phyloP scores from a whole-genome alignment of 1,140 invertebrate species.

The Anastrepha obliqua region DNA sequence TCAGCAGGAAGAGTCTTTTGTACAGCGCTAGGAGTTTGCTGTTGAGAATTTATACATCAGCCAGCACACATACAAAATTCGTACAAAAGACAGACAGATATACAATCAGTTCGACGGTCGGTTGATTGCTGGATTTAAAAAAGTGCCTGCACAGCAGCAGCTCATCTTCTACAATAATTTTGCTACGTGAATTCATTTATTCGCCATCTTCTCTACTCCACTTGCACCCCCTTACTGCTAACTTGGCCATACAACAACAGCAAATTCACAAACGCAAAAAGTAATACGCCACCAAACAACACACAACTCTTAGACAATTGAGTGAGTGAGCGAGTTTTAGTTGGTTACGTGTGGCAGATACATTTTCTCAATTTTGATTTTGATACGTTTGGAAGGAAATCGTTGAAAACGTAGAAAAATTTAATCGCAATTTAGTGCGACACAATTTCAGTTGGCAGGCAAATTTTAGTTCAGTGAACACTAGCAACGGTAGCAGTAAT shows the following conservation, averaged over 20 bases:
- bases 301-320: neutral
- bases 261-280: neutral
- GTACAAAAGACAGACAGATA: neutral
- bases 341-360: neutral
- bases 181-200: neutral
- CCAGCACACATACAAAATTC: neutral
- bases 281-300: neutral
- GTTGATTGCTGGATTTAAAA: conserved; percentile 26
- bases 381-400: conserved; percentile 1
- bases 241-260: neutral
- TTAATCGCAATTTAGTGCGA: conserved; percentile 21
- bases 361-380: neutral
- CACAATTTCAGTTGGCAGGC: conserved; percentile 2
- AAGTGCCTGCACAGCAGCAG: conserved; percentile 11
- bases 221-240: too few species aligned
- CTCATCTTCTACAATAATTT: neutral
- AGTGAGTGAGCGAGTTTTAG: neutral
- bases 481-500: neutral
- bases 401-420: conserved; percentile 4
- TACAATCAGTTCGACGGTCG: neutral
- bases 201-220: neutral
- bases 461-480: conserved; percentile 36
- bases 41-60: neutral
- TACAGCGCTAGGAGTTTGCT: neutral
- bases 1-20: neutral